Evolutionary conservation across 1,140 invertebrate species (phyloP), one percentile per base, ranked within the genome.

Genomic region (Drosophila cardini): DNA sequence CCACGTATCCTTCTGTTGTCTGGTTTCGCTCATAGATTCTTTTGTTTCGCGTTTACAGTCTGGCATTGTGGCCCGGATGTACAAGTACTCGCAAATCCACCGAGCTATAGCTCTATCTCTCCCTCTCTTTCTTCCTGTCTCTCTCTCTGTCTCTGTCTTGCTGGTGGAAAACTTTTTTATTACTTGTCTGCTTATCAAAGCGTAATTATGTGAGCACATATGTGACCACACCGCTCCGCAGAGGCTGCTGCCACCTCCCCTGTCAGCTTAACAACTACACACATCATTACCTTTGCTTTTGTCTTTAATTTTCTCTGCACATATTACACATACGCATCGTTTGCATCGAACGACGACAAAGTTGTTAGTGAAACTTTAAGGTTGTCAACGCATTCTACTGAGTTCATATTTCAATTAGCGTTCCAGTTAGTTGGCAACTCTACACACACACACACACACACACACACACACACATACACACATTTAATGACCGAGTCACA

Each of bases 161-260:
- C 2, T 45, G 26, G 9, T 34, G 71, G 46, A 62, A 63, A 70
- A 74, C 36, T 67, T 70, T 73, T 79, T 72, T 68, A 76, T 83
- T 89, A 82, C 80, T 90, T 85, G 80, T 67, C 80, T 87, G 80
- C 77, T 85, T 87, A 89, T 87, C 84, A 84, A 90, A 90, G 80
- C 85, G 70, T 80, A 80, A 89, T 89, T 90, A 84, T 80, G 77
- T 73, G 50, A 63, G 55, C 76, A 75, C 76, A 82, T 71, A 53
- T 76, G 63, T 69, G n/a, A 16, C 69, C 52, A 42, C 55, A 57
- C 42, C 56, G 0, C 21, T 52, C 36, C 65, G 10, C 15, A 40
- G 16, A 13, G 61, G 11, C 60, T 40, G 11, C 60, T 40, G 40
- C 36, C 68, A 2, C 0, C 21, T 26, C 21, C 36, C 48, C 34